Percentiles rank a stretch among this genome's conserved stretches.
These are phyloP conservation scores for Hypomecis atomaria DNA, from an alignment of 2,888 invertebrate genomes.

Conservation along the genomic window DNA sequence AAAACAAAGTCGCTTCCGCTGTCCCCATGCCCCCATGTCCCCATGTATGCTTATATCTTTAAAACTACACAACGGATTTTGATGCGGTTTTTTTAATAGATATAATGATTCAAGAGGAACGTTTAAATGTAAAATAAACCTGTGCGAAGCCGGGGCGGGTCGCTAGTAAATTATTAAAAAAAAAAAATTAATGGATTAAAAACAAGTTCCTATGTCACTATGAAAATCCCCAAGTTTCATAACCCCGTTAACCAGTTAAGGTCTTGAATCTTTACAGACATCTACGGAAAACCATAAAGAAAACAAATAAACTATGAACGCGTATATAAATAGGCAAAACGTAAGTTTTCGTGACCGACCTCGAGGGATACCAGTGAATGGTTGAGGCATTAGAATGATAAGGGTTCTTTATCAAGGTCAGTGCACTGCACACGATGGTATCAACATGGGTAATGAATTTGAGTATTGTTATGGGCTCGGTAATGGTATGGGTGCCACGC, in stretches of 20 bases:
- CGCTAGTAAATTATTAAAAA: too few species aligned
- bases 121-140: too few species aligned
- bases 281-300: constrained; percentile 12
- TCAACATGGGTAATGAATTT: background rate
- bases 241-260: background rate
- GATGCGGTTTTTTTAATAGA: too few species aligned
- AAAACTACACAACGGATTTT: too few species aligned
- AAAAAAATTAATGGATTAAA: too few species aligned
- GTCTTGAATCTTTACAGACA: constrained; percentile 5
- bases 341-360: constrained; percentile 36
- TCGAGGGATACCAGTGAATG: constrained; percentile 34
- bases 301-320: constrained; percentile 17
- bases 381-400: constrained; percentile 36
- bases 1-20: too few species aligned
- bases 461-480: background rate
- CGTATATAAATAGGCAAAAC: constrained; percentile 18
- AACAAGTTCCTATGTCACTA: too few species aligned
- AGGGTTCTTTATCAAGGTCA: constrained; percentile 22
- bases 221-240: too few species aligned
- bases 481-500: background rate
- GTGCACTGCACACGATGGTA: constrained; percentile 5
- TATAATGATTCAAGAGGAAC: too few species aligned
- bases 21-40: too few species aligned
- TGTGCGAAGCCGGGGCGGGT: too few species aligned
- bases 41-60: too few species aligned